Percentiles rank a stretch among this genome's conserved stretches.
Conservation (phyloP, 2,797 vertebrate species). For the Triplophysa yarkandensis region DNA sequence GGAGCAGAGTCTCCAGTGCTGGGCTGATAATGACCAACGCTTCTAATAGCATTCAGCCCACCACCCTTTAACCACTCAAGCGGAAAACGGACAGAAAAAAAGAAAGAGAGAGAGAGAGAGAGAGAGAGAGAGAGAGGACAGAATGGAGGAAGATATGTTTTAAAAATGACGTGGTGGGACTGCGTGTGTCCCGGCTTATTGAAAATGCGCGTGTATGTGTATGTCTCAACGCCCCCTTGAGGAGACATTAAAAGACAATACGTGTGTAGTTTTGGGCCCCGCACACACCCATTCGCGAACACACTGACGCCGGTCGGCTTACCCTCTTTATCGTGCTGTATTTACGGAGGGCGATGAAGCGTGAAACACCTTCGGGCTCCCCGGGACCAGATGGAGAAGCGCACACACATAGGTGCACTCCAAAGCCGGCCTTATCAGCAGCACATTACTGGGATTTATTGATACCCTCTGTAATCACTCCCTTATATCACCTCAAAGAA, state of each 20-base stretch:
- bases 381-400: constrained; percentile 71
- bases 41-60: constrained; percentile 79
- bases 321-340: constrained; percentile 78
- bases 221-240: constrained; percentile 40
- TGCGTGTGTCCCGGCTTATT: constrained; percentile 37
- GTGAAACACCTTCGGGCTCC: constrained; percentile 78
- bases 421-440: constrained; percentile 55
- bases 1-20: constrained; percentile 67
- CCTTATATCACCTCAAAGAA: constrained; percentile 60
- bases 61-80: constrained; percentile 75
- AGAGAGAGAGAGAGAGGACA: constrained; percentile 46
- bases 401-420: constrained; percentile 49
- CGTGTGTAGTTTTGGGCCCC: constrained; percentile 43
- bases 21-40: constrained; percentile 77
- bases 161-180: constrained; percentile 66
- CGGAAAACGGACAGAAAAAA: constrained; percentile 60
- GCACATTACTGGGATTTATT: constrained; percentile 57
- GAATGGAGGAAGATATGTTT: constrained; percentile 65
- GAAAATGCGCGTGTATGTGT: constrained; percentile 30
- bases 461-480: constrained; percentile 66
- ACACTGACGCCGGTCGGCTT: constrained; percentile 50
- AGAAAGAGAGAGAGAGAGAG: no score
- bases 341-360: constrained; percentile 78
- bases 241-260: constrained; percentile 53
- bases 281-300: constrained; percentile 41